Percentiles rank a stretch among this genome's conserved stretches.
Conservation (phyloP, 2,888 invertebrate genomes). For the Rhagophthalmus giganteus region DNA sequence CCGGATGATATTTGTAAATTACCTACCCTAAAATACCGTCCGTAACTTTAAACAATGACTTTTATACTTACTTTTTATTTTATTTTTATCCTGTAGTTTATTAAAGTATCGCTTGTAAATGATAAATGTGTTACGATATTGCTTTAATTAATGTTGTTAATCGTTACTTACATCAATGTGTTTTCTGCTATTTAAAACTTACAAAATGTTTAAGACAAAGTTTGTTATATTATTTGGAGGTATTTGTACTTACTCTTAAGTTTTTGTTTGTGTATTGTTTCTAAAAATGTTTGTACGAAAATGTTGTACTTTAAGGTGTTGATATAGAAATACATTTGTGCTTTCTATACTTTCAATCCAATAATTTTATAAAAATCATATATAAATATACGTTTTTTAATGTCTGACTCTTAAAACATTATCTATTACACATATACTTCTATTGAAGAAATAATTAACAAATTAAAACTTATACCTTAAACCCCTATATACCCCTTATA, state of each 20-base stretch:
- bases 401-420: too few species aligned
- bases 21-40: constrained; percentile 8
- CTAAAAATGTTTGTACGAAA: constrained; percentile 33
- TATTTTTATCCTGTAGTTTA: neutral
- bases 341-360: constrained; percentile 11
- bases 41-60: constrained; percentile 7
- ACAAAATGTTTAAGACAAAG: constrained; percentile 22
- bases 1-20: too few species aligned
- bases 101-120: constrained; percentile 8
- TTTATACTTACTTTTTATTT: neutral
- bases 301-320: constrained; percentile 31
- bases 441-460: too few species aligned
- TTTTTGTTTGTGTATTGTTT: constrained; percentile 26
- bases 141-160: constrained; percentile 36
- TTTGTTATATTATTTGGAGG: constrained; percentile 21
- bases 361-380: too few species aligned
- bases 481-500: too few species aligned
- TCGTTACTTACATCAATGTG: constrained; percentile 34
- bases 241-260: constrained; percentile 25
- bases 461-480: too few species aligned
- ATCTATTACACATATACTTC: too few species aligned
- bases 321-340: constrained; percentile 32
- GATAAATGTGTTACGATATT: constrained; percentile 31
- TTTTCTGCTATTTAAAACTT: constrained; percentile 8
- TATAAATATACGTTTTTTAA: too few species aligned